Base-by-base conservation (phyloP, 53 echinoderm and acorn worm species). In the Paracentrotus lividus region DNA sequence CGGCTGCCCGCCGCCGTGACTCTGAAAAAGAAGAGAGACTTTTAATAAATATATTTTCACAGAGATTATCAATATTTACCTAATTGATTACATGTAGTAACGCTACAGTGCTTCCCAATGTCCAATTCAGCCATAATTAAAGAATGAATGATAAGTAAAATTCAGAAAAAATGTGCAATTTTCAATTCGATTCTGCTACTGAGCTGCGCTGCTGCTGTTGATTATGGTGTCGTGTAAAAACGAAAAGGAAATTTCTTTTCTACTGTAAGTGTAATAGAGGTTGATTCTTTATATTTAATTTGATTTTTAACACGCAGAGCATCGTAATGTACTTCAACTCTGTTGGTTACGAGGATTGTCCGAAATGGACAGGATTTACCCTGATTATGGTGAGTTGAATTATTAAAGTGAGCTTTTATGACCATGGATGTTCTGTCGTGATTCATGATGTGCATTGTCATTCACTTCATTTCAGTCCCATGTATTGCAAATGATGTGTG, bases 61-160 rank as follows among this genome's bases (percentile, higher is more conserved):
- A 1, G 64, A 64, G 0, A 58, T 27, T 64, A 10, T 5, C 5
- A 64, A 26, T 2, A 26, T 10, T 93, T 94, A 97, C 97, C 97
- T 38, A 96, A 93, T 86, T 96, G 97, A 43, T 97, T 95, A 92
- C 97, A 97, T 36, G 95, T 69, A 45, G 88, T 69, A 52, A 97
- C 90, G 38, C 85, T 90, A 57, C 97, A 97, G 68, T 97, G 97
- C 53, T 96, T 88, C 44, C 97, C 97, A 24, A 97, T 88, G 33
- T 95, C 58, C 38, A 97, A 36, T 55, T 97, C 97, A 27, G 97
- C 97, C 97, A 97, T 97, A 27, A 24, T 81, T 2, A 5, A 49
- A 47, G 6, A 31, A 20, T 57, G 1, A n/a, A 59, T 3, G 5
- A 64, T 64, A 27, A 29, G 29, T 27, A 27, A 9, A 64, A 64